Base-by-base conservation (phyloP, 2,888 invertebrate genomes). In the Margaritifera margaritifera region DNA sequence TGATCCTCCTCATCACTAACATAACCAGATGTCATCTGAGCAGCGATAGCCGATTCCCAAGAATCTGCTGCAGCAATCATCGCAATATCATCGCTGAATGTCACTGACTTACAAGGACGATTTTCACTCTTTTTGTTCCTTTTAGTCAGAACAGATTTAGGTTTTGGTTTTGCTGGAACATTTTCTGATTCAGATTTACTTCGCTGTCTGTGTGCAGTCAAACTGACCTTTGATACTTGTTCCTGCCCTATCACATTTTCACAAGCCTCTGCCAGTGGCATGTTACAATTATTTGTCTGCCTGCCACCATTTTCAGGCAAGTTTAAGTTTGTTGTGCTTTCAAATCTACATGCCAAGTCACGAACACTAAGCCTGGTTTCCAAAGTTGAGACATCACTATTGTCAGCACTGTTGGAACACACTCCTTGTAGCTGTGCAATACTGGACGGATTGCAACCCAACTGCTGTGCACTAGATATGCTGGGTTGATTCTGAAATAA, bases 11-110 rank as follows among this genome's bases (percentile, higher is more conserved):
- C 81, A 63, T 84, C 84, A 71, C 83, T 82, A 56, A 78, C 74
- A 64, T 80, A 79, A 59, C 80, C 81, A 19, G 71, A 53, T 8
- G 69, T 71, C 61, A 62, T 68, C 25, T 71, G 68, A 67, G 67
- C 67, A 64, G 62, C 64, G 65, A 66, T 59, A 25, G 31, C 63
- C 2, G 65, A 60, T 22, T 64, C 69, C 60, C 55, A 62, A 20
- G 55, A 51, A 54, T 97, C 96, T 0, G 96, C 96, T 1, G 96
- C 96, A 6, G 97, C 96, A 19, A 97, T 96, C 68, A 97, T 91
- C 74, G 96, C 96, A 0, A 97, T 96, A 90, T 97, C 96, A 88
- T 97, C 97, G 86, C 96, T 97, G 90, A 97, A 97, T 0, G 97
- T 96, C 6, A 97, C 97, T 69, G 95, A 96, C 89, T 97, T 97